Evolutionary conservation across 2,888 invertebrate genomes (phyloP).

Genomic region (Nysson spinosus): DNA sequence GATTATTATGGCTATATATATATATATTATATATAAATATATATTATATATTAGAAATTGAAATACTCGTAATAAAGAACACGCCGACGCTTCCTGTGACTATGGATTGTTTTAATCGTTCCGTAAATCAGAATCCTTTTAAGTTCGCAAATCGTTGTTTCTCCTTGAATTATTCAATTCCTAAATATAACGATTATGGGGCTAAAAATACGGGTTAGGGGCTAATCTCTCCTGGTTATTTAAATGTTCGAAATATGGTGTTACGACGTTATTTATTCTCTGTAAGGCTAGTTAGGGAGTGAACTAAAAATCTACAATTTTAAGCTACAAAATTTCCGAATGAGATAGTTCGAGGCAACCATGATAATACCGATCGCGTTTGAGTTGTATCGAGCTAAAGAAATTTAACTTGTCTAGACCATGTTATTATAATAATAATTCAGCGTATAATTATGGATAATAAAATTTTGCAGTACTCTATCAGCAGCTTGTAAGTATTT

Average conservation of each 20-base stretch:
- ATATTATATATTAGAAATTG: constrained; percentile 76
- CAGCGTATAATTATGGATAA: constrained; percentile 1
- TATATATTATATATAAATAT: constrained; percentile 69
- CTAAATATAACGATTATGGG: background rate
- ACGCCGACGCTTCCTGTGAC: constrained; percentile 72
- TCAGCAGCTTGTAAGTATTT: constrained; percentile 20
- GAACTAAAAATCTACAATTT: background rate
- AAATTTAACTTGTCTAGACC: background rate
- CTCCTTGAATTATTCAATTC: background rate
- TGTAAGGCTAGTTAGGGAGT: background rate
- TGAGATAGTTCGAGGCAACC: too few relatives aligned
- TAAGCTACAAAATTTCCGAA: background rate
- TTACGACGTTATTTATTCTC: too few relatives aligned
- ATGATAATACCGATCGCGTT: background rate
- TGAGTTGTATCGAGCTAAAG: background rate
- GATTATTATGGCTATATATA: constrained; percentile 75
- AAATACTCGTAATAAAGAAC: constrained; percentile 76
- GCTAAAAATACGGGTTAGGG: background rate
- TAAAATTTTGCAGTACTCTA: constrained; percentile 23
- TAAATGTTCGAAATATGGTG: too few relatives aligned
- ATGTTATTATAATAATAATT: background rate
- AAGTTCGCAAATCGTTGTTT: background rate
- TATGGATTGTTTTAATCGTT: constrained; percentile 34
- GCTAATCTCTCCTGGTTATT: constrained; percentile 4
- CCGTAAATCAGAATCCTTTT: background rate